These are phyloP conservation scores for Odocoileus virginianus DNA, from an alignment of 2,113 vertebrate species.

Conservation along the genomic window DNA sequence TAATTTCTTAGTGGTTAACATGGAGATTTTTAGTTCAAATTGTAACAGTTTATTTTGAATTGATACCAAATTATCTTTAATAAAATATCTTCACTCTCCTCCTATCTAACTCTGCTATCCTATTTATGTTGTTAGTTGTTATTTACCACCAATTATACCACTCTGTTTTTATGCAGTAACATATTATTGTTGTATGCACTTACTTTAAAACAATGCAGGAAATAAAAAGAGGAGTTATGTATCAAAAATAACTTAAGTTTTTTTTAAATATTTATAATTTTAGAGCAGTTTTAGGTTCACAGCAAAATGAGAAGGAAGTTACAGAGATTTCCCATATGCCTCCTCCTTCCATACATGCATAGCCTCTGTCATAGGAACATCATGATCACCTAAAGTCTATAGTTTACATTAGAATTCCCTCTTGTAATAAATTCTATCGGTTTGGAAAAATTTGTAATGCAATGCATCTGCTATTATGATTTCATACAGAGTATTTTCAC, in stretches of 20 bases:
- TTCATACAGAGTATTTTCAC: background rate
- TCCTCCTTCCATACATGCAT: background rate
- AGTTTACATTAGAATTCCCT: background rate
- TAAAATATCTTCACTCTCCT: background rate
- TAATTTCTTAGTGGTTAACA: background rate
- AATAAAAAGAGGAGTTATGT: background rate
- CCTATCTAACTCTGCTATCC: background rate
- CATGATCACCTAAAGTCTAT: background rate
- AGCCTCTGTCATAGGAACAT: background rate
- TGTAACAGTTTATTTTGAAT: background rate
- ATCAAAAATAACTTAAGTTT: background rate
- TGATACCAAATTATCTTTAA: background rate
- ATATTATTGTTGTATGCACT: background rate
- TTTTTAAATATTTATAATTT: background rate
- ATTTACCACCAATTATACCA: background rate
- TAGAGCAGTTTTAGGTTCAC: background rate
- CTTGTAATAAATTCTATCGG: too few relatives aligned
- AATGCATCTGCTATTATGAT: background rate
- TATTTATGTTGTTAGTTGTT: background rate
- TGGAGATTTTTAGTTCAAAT: background rate
- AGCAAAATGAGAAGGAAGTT: background rate
- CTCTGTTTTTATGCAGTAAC: background rate
- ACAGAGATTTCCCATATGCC: background rate
- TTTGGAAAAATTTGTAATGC: background rate
- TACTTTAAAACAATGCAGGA: background rate